Evolutionary conservation across 2,797 vertebrate species (phyloP).

Genomic region (Anabacerthia variegaticeps): DNA sequence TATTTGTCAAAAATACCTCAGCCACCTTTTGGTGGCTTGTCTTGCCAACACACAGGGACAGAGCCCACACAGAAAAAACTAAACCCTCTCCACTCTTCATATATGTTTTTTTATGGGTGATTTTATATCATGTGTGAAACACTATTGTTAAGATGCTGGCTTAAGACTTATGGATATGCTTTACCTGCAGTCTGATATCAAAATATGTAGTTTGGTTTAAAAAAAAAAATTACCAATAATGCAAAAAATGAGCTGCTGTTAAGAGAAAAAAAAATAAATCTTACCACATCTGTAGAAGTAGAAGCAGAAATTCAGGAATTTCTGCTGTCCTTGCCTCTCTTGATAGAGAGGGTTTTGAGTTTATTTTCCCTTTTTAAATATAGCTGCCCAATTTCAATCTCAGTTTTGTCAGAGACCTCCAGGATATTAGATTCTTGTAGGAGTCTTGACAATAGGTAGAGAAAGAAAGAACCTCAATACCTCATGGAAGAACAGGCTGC

Average conservation of each 20-base stretch:
- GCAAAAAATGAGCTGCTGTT: not conserved
- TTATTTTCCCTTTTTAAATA: not conserved
- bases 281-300: not conserved
- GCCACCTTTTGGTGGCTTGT: not conserved
- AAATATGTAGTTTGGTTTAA: not conserved
- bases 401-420: not conserved
- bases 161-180: not conserved
- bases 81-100: not conserved
- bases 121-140: not conserved
- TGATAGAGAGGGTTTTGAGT: not conserved
- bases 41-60: not conserved
- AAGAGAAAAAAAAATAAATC: not conserved
- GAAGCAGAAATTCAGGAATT: not conserved
- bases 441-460: not conserved
- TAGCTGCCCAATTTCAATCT: not conserved
- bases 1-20: not conserved
- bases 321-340: not conserved
- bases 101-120: not conserved
- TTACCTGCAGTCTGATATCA: not conserved
- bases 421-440: not conserved
- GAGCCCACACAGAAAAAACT: not conserved
- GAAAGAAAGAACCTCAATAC: not conserved
- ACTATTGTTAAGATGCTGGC: fast-evolving
- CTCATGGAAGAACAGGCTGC: not conserved
- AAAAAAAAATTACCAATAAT: not conserved